Percentiles rank a stretch among this genome's conserved stretches.
These are phyloP conservation scores for Oscheius sp. DNA, from an alignment of 2,888 invertebrate species.

Conservation along the genomic window DNA sequence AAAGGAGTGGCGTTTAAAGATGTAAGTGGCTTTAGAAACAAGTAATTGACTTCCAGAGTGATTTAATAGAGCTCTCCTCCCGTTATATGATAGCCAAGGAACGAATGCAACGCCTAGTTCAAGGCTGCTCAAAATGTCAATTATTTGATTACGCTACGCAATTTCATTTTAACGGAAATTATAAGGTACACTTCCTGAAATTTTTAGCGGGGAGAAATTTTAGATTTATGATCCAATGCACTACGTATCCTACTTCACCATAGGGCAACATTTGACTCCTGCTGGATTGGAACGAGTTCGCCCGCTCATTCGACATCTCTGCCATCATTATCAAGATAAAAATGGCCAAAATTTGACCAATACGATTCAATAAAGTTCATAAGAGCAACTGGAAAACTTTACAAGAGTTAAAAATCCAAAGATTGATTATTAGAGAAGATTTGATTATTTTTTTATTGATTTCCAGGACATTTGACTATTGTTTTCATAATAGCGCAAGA, in stretches of 20 bases:
- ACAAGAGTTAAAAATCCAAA: no score
- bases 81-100: conserved; percentile 3
- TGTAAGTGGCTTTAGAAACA: conserved; percentile 1
- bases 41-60: not conserved
- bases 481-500: no score
- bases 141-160: conserved; percentile 19
- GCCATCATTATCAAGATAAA: conserved; percentile 1
- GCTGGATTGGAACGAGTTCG: conserved; percentile 25
- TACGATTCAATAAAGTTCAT: no score
- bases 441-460: no score
- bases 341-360: not conserved
- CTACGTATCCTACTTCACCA: conserved; percentile 1
- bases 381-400: no score
- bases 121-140: conserved; percentile 11
- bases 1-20: not conserved
- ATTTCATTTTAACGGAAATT: conserved; percentile 18
- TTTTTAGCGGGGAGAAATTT: not conserved
- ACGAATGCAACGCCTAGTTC: not conserved
- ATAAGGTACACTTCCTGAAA: not conserved
- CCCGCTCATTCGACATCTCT: conserved; percentile 20
- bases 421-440: no score
- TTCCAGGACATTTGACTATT: no score
- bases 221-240: conserved; percentile 21
- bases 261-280: conserved; percentile 20
- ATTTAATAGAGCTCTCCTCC: not conserved